Percentiles rank a stretch among this genome's conserved stretches.
Conservation (phyloP, 1,140 invertebrate species). For the Chrysomallon squamiferum region DNA sequence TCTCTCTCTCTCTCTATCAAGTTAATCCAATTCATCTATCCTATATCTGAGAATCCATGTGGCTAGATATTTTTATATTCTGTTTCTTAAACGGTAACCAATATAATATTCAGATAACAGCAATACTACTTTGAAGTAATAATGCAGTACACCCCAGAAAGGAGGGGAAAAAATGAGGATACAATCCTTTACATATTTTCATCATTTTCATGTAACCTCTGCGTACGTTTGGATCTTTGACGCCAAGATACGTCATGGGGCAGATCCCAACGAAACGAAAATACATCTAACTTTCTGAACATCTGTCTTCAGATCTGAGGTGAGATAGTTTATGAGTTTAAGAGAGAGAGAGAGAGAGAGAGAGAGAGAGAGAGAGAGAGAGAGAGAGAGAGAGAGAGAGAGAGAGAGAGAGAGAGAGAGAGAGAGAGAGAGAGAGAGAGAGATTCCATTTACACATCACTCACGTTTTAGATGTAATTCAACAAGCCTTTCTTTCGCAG, state of each 20-base stretch:
- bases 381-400: too few relatives aligned
- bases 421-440: not conserved
- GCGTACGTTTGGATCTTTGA: conserved; percentile 75
- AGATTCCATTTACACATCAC: not conserved
- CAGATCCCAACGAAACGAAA: conserved; percentile 3
- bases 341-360: too few relatives aligned
- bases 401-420: too few relatives aligned
- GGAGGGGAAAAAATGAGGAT: conserved; percentile 94
- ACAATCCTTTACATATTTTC: conserved; percentile 98
- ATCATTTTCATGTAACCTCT: conserved; percentile 94
- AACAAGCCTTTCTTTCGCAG: not conserved
- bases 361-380: too few relatives aligned
- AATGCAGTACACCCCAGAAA: conserved; percentile 65
- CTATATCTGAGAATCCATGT: too few relatives aligned
- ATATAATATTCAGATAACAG: not conserved
- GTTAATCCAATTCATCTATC: too few relatives aligned
- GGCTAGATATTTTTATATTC: too few relatives aligned
- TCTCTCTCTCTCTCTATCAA: too few relatives aligned
- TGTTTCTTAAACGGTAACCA: too few relatives aligned
- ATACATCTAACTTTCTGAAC: not conserved
- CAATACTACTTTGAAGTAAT: conserved; percentile 13
- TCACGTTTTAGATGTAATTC: not conserved
- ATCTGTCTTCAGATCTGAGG: not conserved
- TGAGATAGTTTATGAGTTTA: conserved; percentile 9
- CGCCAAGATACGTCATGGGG: conserved; percentile 64